These are phyloP conservation scores for Pluvialis apricaria DNA, from an alignment of 2,113 vertebrate genomes.

Conservation along the genomic window DNA sequence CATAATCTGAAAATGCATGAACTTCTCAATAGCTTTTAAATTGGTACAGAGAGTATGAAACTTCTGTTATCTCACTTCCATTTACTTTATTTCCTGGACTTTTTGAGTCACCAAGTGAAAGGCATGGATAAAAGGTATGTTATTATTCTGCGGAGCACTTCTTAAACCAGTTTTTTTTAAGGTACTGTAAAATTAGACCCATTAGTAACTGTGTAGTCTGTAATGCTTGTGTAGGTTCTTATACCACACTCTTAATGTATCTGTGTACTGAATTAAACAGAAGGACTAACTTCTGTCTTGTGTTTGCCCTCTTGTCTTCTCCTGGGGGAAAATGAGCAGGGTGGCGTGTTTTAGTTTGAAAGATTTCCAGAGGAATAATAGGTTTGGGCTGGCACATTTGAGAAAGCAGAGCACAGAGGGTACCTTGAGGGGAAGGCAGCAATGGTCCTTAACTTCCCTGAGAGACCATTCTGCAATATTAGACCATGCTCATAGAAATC, in stretches of 20 bases:
- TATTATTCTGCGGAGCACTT: not conserved
- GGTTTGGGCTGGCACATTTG: not conserved
- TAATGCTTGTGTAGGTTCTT: not conserved
- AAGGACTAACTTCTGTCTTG: not conserved
- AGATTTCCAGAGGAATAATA: not conserved
- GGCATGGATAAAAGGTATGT: not conserved
- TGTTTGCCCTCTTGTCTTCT: not conserved
- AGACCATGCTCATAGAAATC: not conserved
- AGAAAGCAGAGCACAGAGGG: not conserved
- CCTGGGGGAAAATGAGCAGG: not conserved
- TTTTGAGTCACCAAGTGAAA: not conserved
- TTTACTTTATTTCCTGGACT: not conserved
- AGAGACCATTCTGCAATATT: not conserved
- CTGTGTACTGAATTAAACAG: not conserved
- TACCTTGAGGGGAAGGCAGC: not conserved
- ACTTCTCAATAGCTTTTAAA: slow-evolving; percentile 9
- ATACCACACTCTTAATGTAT: not conserved
- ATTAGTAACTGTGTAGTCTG: not conserved
- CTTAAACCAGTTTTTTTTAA: not conserved
- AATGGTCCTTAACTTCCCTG: not conserved
- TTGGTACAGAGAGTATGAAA: not conserved
- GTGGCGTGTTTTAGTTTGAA: not conserved
- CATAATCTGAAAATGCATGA: slow-evolving; percentile 25
- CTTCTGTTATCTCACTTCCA: not conserved
- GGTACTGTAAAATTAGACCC: not conserved